A percentile compares a stretch with the other conserved stretches of the same genome.
Conservation (phyloP, 1,140 invertebrate genomes). For the Drosophila repletoides region DNA sequence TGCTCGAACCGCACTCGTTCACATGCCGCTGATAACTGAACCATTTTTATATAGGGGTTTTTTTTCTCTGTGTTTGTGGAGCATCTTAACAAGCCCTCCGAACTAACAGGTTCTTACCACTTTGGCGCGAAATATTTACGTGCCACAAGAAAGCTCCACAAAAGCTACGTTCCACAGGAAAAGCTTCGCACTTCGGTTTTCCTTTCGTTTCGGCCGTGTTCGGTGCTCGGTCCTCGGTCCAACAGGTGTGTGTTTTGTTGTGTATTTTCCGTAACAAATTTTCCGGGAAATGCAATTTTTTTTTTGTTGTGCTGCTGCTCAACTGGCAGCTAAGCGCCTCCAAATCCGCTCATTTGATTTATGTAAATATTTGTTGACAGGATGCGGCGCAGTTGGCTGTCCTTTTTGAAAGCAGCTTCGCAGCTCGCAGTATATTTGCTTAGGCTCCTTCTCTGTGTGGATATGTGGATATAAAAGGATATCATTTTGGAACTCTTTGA, state of each 20-base stretch:
- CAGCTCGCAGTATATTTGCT: conserved; percentile 43
- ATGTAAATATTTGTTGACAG: conserved; percentile 60
- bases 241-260: conserved; percentile 22
- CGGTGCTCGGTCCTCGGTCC: background rate
- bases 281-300: conserved; percentile 52
- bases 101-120: conserved; percentile 55
- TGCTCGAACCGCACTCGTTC: conserved; percentile 56
- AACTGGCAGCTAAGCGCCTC: conserved; percentile 28
- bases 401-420: background rate
- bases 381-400: conserved; percentile 44
- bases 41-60: too few relatives aligned
- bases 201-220: background rate
- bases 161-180: conserved; percentile 58
- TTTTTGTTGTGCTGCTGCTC: conserved; percentile 4
- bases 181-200: background rate
- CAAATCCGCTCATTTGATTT: conserved; percentile 72
- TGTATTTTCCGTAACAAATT: conserved; percentile 9
- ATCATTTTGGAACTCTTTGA: conserved; percentile 48
- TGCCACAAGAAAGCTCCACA: conserved; percentile 59
- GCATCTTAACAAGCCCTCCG: conserved; percentile 59
- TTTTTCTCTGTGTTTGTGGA: conserved; percentile 27
- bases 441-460: conserved; percentile 26
- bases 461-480: conserved; percentile 29
- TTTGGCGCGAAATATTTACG: conserved; percentile 58
- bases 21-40: conserved; percentile 64